Evolutionary conservation across 2,888 invertebrate species (phyloP).

Genomic region (Protodeltote pygarga): DNA sequence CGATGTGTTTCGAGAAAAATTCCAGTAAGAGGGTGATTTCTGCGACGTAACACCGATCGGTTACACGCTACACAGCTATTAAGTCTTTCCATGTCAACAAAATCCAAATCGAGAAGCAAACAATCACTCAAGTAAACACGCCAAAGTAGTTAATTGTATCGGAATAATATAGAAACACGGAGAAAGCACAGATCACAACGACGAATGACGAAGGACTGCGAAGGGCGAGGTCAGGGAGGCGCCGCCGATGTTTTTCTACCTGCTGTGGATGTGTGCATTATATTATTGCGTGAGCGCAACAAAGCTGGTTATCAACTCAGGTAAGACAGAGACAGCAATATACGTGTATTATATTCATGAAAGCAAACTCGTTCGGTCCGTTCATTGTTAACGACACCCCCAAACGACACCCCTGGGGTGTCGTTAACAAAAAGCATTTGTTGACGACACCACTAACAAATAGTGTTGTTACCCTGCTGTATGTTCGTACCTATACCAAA

Average conservation of each 20-base stretch:
- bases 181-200: slow-evolving; percentile 9
- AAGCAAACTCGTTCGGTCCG: no score
- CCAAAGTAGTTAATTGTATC: slow-evolving; percentile 11
- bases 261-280: slow-evolving; percentile 6
- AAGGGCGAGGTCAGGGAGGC: slow-evolving; percentile 9
- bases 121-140: slow-evolving; percentile 12
- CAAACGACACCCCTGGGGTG: no score
- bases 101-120: slow-evolving; percentile 8
- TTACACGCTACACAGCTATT: slow-evolving; percentile 1
- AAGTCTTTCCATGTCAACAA: slow-evolving; percentile 8
- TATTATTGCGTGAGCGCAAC: slow-evolving; percentile 11
- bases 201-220: slow-evolving; percentile 6
- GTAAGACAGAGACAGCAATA: slow-evolving; percentile 8
- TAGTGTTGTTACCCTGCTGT: no score
- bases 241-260: slow-evolving; percentile 9
- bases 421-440: no score
- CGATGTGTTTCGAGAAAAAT: slow-evolving; percentile 1
- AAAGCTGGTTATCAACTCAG: slow-evolving; percentile 4
- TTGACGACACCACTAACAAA: no score
- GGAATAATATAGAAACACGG: slow-evolving; percentile 9
- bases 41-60: no score
- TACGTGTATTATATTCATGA: slow-evolving; percentile 3
- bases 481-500: no score
- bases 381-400: no score
- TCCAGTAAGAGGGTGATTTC: background rate